Conservation (phyloP, 2,888 invertebrate species). For the Leptopterna dolabrata region DNA sequence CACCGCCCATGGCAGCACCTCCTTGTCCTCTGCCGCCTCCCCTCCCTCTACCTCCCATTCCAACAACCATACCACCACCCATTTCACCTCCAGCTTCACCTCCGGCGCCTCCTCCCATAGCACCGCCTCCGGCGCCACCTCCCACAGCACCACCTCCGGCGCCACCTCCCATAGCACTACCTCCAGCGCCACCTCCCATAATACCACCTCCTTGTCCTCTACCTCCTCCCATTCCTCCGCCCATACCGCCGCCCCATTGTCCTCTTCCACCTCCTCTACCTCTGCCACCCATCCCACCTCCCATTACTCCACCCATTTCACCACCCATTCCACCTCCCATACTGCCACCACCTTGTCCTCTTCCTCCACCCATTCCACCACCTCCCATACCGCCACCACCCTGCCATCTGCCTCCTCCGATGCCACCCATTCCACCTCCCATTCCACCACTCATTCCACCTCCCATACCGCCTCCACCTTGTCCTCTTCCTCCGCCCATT, state of each 20-base stretch:
- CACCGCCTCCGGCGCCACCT: not conserved
- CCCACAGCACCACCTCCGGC: not conserved
- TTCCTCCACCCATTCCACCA: not conserved
- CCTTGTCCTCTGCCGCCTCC: not conserved
- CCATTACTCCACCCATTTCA: too few species aligned
- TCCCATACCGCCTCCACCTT: not conserved
- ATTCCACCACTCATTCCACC: not conserved
- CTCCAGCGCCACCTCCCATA: not conserved
- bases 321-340: not conserved
- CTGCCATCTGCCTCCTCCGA: too few species aligned
- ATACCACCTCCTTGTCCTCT: not conserved
- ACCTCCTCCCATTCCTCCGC: not conserved
- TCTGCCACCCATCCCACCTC: not conserved
- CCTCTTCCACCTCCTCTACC: not conserved
- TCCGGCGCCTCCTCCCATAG: slow-evolving; percentile 59
- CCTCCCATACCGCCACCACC: not conserved
- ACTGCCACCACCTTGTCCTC: not conserved
- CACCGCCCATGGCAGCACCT: not conserved
- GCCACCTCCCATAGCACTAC: not conserved
- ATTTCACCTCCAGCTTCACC: slow-evolving; percentile 61
- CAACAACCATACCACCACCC: slow-evolving; percentile 61
- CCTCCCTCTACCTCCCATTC: not conserved
- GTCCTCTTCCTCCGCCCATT: not conserved
- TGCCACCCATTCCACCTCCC: not conserved
- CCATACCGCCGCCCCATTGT: not conserved